Percentiles rank a stretch among this genome's conserved stretches.
These are phyloP conservation scores for Eulithis testata DNA, from an alignment of 2,888 invertebrate species.

Conservation along the genomic window DNA sequence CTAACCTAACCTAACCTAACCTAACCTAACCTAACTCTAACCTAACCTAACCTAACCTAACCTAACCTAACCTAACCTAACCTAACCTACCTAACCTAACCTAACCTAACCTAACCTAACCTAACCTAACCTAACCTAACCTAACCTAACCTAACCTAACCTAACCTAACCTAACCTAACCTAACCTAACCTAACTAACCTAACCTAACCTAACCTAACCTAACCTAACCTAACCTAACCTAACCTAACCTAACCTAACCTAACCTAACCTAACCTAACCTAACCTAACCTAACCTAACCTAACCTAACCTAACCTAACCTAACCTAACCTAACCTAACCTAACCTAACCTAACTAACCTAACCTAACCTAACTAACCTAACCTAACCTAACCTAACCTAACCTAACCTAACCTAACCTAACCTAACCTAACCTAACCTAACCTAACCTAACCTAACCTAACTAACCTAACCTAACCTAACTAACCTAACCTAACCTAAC, in stretches of 20 bases:
- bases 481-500: too few relatives aligned
- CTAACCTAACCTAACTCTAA: not conserved
- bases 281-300: constrained; percentile 28
- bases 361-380: not conserved
- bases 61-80: too few relatives aligned
- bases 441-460: constrained; percentile 12
- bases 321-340: constrained; percentile 23
- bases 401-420: constrained; percentile 29
- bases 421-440: constrained; percentile 30
- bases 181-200: too few relatives aligned
- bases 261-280: constrained; percentile 15
- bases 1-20: too few relatives aligned
- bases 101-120: too few relatives aligned
- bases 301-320: constrained; percentile 28
- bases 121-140: too few relatives aligned
- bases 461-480: too few relatives aligned
- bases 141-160: not conserved
- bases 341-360: too few relatives aligned
- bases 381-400: constrained; percentile 1
- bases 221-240: constrained; percentile 2
- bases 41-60: constrained; percentile 2
- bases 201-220: not conserved
- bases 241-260: constrained; percentile 3
- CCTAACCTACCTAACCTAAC: too few relatives aligned
- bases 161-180: not conserved